phyloP scores from a whole-genome alignment of 1,140 invertebrate genomes.

The Drosophila sulfurigaster region DNA sequence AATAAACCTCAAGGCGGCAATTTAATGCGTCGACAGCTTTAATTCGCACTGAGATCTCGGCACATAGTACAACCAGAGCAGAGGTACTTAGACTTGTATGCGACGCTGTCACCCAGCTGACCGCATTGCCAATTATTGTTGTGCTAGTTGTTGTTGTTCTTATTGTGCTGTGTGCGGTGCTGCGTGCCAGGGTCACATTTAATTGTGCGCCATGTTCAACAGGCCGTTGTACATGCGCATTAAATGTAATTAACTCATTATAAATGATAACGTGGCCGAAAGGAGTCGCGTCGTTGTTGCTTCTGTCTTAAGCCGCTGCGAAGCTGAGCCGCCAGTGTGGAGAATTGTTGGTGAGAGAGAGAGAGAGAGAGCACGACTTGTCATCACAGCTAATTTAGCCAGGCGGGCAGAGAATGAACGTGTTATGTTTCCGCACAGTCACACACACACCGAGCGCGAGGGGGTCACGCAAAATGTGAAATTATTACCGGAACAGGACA shows the following conservation, averaged over 20 bases:
- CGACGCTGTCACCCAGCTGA: constrained; percentile 9
- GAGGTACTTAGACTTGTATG: constrained; percentile 30
- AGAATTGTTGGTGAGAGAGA: no score
- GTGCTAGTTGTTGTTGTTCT: constrained; percentile 4
- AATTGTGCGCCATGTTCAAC: constrained; percentile 78
- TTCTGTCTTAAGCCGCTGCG: constrained; percentile 52
- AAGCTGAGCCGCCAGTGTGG: constrained; percentile 1
- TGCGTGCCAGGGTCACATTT: constrained; percentile 73
- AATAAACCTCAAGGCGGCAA: constrained; percentile 63
- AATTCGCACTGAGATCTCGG: constrained; percentile 52
- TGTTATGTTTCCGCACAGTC: constrained; percentile 62
- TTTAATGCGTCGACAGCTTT: constrained; percentile 66
- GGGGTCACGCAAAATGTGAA: constrained; percentile 68
- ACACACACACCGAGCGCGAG: neutral
- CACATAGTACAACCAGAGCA: constrained; percentile 27
- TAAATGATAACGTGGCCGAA: constrained; percentile 77
- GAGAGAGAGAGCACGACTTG: constrained; percentile 26
- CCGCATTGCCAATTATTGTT: constrained; percentile 59
- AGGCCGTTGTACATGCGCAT: constrained; percentile 81
- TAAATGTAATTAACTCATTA: constrained; percentile 83
- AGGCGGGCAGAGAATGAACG: constrained; percentile 52
- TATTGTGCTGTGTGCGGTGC: constrained; percentile 12
- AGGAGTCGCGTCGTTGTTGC: constrained; percentile 43
- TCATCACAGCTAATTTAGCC: constrained; percentile 76
- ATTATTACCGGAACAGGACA: constrained; percentile 78